These are phyloP conservation scores for Stichodactyla mertensii DNA, from an alignment of 64 coral and sea anemone species.

Conservation along the genomic window DNA sequence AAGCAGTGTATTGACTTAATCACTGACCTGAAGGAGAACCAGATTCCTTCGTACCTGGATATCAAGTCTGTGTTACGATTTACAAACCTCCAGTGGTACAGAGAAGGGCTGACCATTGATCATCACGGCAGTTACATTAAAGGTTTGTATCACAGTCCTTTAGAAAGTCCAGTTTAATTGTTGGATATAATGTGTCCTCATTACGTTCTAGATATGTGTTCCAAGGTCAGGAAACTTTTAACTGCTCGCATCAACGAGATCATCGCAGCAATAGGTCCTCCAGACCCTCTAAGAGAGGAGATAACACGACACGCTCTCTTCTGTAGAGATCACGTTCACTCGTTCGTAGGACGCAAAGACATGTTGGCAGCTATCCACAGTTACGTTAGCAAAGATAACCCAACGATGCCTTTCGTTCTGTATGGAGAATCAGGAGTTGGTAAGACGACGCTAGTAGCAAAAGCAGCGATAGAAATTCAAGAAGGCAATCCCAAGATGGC, in stretches of 20 bases:
- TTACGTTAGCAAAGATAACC: constrained; percentile 1
- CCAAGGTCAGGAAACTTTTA: constrained; percentile 17
- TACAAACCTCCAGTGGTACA: constrained; percentile 39
- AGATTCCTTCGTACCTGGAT: constrained; percentile 36
- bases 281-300: constrained; percentile 47
- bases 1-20: neutral
- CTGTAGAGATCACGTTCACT: constrained; percentile 33
- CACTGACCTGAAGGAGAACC: constrained; percentile 28
- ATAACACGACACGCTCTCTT: constrained; percentile 49
- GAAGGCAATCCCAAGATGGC: constrained; percentile 23
- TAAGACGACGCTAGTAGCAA: constrained; percentile 51
- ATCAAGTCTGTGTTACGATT: constrained; percentile 25
- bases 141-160: neutral
- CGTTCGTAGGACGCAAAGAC: constrained; percentile 34
- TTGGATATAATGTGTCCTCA: neutral
- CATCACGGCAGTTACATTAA: constrained; percentile 26
- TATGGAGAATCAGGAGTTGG: constrained; percentile 55
- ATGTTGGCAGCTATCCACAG: constrained; percentile 22
- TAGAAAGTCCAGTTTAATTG: neutral
- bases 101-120: constrained; percentile 27
- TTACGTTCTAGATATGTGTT: constrained; percentile 33
- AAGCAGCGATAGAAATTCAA: constrained; percentile 37
- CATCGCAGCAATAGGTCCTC: constrained; percentile 13
- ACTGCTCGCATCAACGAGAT: constrained; percentile 24
- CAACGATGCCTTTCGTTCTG: constrained; percentile 41